Base-by-base conservation (phyloP, 2,113 vertebrate species). In the Sisor rabdophorus region DNA sequence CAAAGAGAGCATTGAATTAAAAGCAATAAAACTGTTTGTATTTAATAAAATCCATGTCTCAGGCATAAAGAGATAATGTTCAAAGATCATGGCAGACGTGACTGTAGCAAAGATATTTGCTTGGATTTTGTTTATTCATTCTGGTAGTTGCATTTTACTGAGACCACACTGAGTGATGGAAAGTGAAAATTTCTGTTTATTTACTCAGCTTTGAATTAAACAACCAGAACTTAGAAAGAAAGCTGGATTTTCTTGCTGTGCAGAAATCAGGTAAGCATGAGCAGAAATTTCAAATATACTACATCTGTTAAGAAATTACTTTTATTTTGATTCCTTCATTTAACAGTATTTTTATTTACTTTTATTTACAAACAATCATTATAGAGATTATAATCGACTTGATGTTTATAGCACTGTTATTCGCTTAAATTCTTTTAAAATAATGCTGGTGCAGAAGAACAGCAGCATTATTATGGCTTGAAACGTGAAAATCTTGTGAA, bases 221-320 rank as follows among this genome's bases (percentile, higher is more conserved):
- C 59, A 58, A 73, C 48, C 44, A 36, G 22, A 26, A 58, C 52
- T 54, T 50, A 59, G 59, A 19, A 26, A 58, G 55, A 54, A 55
- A 59, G 59, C 47, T 75, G 48, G 73, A 80, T 71, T 71, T 26
- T 50, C 24, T 47, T 53, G 70, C 78, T 73, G 63, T 81, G 50
- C 78, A 78, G 84, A 80, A 76, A 83, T 70, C 79, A 87, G 82
- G 82, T 86, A 83, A 85, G 86, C 84, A 84, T 79, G 81, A 73
- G 78, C 84, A 85, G 73, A 81, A 87, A 84, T 86, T 81, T 82
- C 4, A 44, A 9, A 44, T 82, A 48, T n/a, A 44, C 1, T 64
- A 20, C 36, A 28, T 3, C 4, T 40, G 32, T 64, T 81, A 24
- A 40, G 77, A 77, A 79, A 81, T 81, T 81, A 80, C 26, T 80